Conservation (phyloP, 2,888 invertebrate genomes). For the Anticlea derivata region DNA sequence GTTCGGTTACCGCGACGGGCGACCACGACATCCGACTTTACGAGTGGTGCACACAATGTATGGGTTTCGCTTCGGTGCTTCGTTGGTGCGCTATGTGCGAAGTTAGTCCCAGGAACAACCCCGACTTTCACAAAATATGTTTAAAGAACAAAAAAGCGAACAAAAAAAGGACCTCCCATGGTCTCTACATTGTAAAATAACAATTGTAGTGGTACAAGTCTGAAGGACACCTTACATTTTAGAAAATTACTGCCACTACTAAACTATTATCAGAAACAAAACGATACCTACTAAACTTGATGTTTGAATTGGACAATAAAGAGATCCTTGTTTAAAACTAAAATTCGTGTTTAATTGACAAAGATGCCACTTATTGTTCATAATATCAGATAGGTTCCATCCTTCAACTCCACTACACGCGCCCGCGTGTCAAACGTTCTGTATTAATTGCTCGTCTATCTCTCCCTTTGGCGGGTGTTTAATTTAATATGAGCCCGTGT, state of each 20-base stretch:
- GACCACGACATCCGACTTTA: slow-evolving; percentile 17
- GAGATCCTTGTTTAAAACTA: too few relatives aligned
- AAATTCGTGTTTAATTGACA: too few relatives aligned
- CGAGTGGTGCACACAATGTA: slow-evolving; percentile 15
- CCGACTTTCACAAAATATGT: too few relatives aligned
- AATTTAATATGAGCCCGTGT: slow-evolving; percentile 45
- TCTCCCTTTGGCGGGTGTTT: slow-evolving; percentile 44
- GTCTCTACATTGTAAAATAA: background rate
- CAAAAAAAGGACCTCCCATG: too few relatives aligned
- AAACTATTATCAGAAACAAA: too few relatives aligned
- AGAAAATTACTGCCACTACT: too few relatives aligned
- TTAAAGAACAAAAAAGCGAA: too few relatives aligned
- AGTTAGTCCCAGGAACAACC: too few relatives aligned
- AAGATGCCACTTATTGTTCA: background rate
- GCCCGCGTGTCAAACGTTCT: slow-evolving; percentile 36
- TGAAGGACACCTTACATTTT: too few relatives aligned
- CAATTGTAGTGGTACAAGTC: too few relatives aligned
- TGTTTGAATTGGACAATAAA: too few relatives aligned
- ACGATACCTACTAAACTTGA: too few relatives aligned
- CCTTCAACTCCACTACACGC: background rate
- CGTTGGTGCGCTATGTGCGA: background rate
- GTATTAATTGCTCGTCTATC: slow-evolving; percentile 23
- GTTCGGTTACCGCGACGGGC: slow-evolving; percentile 18
- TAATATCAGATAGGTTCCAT: background rate
- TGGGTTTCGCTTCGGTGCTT: slow-evolving; percentile 16